Percentiles rank a stretch among this genome's conserved stretches.
These are phyloP conservation scores for Phaethornis superciliosus DNA, from an alignment of 2,113 vertebrate genomes.

Conservation along the genomic window DNA sequence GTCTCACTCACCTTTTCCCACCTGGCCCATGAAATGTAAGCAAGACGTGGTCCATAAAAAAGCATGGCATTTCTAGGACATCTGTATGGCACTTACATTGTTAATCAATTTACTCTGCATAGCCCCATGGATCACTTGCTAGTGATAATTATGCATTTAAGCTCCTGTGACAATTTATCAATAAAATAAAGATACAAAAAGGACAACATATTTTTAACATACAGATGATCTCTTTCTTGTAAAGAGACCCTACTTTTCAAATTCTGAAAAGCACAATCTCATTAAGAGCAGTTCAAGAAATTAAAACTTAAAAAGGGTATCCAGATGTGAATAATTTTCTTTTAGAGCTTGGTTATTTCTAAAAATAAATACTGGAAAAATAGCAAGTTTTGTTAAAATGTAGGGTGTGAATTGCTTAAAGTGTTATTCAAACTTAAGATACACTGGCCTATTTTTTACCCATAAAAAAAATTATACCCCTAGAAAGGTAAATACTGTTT, in stretches of 20 bases:
- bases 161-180: conserved; percentile 39
- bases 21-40: neutral
- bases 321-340: neutral
- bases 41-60: neutral
- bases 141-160: neutral
- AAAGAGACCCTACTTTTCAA: neutral
- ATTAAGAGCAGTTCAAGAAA: neutral
- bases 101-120: conserved; percentile 57
- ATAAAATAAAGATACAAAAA: conserved; percentile 18
- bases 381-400: neutral
- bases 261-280: neutral
- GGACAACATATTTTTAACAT: neutral
- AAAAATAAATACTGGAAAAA: neutral
- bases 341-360: neutral
- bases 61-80: neutral
- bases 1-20: neutral
- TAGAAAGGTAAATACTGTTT: neutral
- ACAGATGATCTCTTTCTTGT: neutral
- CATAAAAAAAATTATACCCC: neutral
- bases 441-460: neutral
- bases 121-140: conserved; percentile 35
- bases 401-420: neutral
- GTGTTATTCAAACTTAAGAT: neutral
- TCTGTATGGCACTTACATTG: conserved; percentile 3
- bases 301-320: neutral